Evolutionary conservation across 1,140 invertebrate species (phyloP).

Genomic region (Subanguina moxae): DNA sequence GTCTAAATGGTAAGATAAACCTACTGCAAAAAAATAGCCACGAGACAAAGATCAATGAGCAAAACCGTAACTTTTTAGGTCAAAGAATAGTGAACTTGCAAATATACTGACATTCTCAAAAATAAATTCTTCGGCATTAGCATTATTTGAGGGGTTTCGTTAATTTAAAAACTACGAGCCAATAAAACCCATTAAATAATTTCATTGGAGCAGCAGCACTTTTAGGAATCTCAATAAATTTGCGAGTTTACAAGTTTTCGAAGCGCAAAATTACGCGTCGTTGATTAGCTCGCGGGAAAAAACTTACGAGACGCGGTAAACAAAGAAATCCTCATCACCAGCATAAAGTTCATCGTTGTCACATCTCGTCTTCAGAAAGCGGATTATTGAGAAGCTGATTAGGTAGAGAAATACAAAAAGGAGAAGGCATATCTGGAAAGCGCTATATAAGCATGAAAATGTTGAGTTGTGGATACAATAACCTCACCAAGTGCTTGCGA

Average conservation of each 20-base stretch:
- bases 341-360: conserved; percentile 58
- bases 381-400: conserved; percentile 51
- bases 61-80: too few species aligned
- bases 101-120: too few species aligned
- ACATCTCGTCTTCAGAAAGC: conserved; percentile 44
- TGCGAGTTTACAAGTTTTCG: too few species aligned
- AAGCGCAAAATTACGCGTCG: too few species aligned
- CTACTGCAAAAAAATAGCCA: not conserved
- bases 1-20: conserved; percentile 33
- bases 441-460: not conserved
- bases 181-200: too few species aligned
- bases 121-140: too few species aligned
- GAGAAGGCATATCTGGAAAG: conserved; percentile 52
- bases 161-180: too few species aligned
- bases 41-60: not conserved
- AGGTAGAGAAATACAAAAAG: conserved; percentile 52
- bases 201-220: too few species aligned
- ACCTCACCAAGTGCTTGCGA: conserved; percentile 52
- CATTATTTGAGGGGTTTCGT: too few species aligned
- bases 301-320: conserved; percentile 56
- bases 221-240: too few species aligned
- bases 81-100: too few species aligned
- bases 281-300: too few species aligned
- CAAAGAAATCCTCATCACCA: conserved; percentile 58
- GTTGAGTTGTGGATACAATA: not conserved